These are phyloP conservation scores for Limnothrissa miodon DNA, from an alignment of 2,113 vertebrate genomes.

Conservation along the genomic window DNA sequence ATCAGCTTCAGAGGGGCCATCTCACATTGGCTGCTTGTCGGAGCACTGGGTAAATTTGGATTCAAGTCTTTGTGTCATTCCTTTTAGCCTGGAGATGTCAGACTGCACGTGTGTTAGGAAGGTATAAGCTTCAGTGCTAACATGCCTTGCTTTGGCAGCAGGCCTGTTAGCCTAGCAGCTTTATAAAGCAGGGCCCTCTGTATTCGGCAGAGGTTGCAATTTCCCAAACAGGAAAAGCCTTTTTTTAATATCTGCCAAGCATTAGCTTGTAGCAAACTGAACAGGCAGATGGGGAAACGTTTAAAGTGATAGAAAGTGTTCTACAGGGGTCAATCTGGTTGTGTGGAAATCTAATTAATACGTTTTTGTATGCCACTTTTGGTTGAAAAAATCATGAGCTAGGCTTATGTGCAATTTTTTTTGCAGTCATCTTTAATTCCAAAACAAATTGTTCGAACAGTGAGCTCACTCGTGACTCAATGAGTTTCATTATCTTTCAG, in stretches of 20 bases:
- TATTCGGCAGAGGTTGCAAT: neutral
- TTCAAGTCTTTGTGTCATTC: constrained; percentile 50
- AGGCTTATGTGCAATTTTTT: neutral
- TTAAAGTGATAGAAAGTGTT: neutral
- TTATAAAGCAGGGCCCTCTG: neutral
- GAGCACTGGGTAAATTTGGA: constrained; percentile 66
- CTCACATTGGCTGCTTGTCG: constrained; percentile 55
- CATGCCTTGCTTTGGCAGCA: neutral
- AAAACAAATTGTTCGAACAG: neutral
- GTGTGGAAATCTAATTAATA: neutral
- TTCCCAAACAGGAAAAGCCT: neutral
- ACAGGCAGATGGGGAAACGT: neutral
- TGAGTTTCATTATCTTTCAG: neutral
- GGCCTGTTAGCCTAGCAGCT: neutral
- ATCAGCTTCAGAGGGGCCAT: constrained; percentile 55
- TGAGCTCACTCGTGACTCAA: neutral
- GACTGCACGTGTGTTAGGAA: neutral
- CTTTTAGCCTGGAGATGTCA: neutral
- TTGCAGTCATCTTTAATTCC: neutral
- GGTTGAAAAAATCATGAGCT: neutral
- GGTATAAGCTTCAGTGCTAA: neutral
- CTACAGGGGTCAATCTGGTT: neutral
- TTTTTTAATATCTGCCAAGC: neutral
- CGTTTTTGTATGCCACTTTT: neutral
- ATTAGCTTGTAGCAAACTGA: neutral